Evolutionary conservation across 2,888 invertebrate genomes (phyloP).

Genomic region (Meghimatium bilineatum): DNA sequence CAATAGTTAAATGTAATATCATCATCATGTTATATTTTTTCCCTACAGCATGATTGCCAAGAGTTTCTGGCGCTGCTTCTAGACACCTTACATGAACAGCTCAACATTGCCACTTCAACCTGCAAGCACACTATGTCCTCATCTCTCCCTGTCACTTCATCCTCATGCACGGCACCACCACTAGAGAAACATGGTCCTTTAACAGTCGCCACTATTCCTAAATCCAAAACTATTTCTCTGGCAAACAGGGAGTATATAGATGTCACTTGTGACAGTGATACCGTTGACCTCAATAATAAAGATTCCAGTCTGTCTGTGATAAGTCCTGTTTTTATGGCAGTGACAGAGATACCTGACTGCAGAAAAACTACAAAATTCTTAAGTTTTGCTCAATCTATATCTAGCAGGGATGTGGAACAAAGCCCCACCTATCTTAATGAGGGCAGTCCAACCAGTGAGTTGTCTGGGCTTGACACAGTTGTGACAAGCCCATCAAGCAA

Average conservation of each 20-base stretch:
- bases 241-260: conserved; percentile 14
- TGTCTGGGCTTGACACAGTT: conserved; percentile 17
- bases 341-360: not conserved
- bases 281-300: conserved; percentile 30
- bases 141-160: not conserved
- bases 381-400: conserved; percentile 3
- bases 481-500: conserved; percentile 40
- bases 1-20: too few relatives aligned
- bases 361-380: not conserved
- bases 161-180: not conserved
- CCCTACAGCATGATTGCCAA: conserved; percentile 82
- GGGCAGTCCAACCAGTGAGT: conserved; percentile 35
- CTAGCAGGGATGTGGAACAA: conserved; percentile 16
- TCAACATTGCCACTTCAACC: conserved; percentile 65
- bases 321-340: not conserved
- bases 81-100: conserved; percentile 82
- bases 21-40: too few relatives aligned
- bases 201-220: conserved; percentile 29
- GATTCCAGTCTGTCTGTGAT: conserved; percentile 23
- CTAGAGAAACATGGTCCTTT: conserved; percentile 17
- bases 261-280: not conserved
- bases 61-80: conserved; percentile 82
- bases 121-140: conserved; percentile 5
- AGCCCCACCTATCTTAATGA: conserved; percentile 26
- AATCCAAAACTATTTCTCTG: conserved; percentile 17